Conservation (phyloP, 1,140 invertebrate species). For the Megalopta genalis region DNA sequence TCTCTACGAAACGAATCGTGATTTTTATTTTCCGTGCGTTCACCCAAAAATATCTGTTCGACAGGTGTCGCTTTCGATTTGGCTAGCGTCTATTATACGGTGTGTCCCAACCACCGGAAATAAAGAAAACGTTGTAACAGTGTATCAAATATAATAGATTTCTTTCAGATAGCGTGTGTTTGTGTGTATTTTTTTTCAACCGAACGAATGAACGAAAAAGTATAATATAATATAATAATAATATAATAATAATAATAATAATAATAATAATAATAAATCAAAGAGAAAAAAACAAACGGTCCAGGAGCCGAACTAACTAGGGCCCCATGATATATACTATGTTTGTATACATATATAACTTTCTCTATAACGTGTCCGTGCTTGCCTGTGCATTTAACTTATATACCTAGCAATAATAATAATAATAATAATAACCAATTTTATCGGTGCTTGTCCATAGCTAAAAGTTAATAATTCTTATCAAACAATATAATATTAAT, state of each 20-base stretch:
- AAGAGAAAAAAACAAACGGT: conserved; percentile 53
- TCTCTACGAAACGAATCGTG: not conserved
- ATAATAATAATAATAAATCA: conserved; percentile 53
- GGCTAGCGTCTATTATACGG: conserved; percentile 34
- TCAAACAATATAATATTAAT: conserved; percentile 61
- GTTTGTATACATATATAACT: conserved; percentile 42
- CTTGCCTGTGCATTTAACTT: conserved; percentile 54
- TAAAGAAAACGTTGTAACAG: conserved; percentile 47
- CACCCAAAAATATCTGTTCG: not conserved
- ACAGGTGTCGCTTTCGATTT: not conserved
- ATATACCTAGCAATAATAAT: conserved; percentile 63
- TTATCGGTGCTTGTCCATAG: conserved; percentile 62
- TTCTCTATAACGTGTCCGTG: conserved; percentile 60
- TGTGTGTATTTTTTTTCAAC: conserved; percentile 15
- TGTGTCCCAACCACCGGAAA: conserved; percentile 72
- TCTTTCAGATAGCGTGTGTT: conserved; percentile 7
- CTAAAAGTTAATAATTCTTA: conserved; percentile 69
- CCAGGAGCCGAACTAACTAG: conserved; percentile 28
- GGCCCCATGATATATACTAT: conserved; percentile 33
- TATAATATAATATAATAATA: conserved; percentile 38
- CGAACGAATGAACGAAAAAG: conserved; percentile 50
- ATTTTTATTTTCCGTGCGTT: not conserved
- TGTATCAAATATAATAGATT: conserved; percentile 49
- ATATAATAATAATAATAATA: conserved; percentile 12
- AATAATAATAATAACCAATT: conserved; percentile 67